Base-by-base conservation (phyloP, 2,113 vertebrate species). In the Aspidoscelis tigris region DNA sequence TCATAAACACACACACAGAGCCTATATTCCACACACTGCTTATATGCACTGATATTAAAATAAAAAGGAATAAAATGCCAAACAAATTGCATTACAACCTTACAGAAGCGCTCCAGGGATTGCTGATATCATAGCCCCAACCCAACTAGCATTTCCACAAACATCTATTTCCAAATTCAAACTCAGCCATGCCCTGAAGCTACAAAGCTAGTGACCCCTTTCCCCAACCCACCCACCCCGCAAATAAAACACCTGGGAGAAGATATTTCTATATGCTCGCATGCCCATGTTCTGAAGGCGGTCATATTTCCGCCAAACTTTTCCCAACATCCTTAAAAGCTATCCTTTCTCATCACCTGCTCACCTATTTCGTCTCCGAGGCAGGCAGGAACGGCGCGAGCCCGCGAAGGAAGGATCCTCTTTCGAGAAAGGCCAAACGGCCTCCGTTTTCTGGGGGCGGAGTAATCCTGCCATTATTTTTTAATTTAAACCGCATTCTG, bases 401-500 rank as follows among this genome's bases (percentile, higher is more conserved):
- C 58, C 61, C 61, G 7, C 24, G 4, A 12, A 65, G 2, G 4
- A 12, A 65, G 2, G 3, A n/a, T 16, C 55, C 24, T 16, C 65
- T 78, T 43, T 11, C 44, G 64, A 39, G 66, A 89, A 39, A 0
- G 3, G 1, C n/a, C 33, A 3, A 2, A 3, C 0, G 1, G 83
- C 68, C 22, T 55, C 10, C 1, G 22, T 61, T 39, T 6, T 80
- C 10, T 0, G 78, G 76, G 76, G 93, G 66, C 88, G 14, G 58
- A 16, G 83, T 78, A 68, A 61, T 33, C 33, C 33, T 33, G 33
- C 33, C 14, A 61, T 18, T 44, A 82, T 43, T 61, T 43, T 61
- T 64, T 10, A 47, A 33, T 21, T 53, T 21, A 41, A 74, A 74
- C 1, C 85, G 88, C 87, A 80, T 61, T 86, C 79, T 91, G 80